Base-by-base conservation (phyloP, 1,140 invertebrate genomes). In the Stegodyphus dumicola region DNA sequence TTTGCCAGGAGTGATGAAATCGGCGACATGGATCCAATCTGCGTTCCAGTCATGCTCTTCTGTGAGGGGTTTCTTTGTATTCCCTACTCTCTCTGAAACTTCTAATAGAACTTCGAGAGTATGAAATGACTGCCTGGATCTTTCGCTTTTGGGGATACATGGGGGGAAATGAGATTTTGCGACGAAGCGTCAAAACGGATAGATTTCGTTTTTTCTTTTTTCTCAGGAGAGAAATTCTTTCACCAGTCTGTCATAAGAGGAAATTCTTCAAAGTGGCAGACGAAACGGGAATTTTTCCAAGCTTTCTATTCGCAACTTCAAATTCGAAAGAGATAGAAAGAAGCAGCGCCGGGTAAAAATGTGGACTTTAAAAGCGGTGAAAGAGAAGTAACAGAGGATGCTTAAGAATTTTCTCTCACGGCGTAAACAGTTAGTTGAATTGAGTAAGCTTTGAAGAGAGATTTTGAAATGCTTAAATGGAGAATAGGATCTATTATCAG, bases 181-280 rank as follows among this genome's bases (percentile, higher is more conserved):
- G 75, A 77, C 75, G 75, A 77, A 77, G 75, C 75, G 75, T 77
- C 56, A 77, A 77, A 77, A 66, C 75, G 54, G 60, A 60, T 77
- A 65, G 48, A 71, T 71, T 51, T 71, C 51, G 48, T 51, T 52
- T 13, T 6, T 71, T 49, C 70, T 13, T 71, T 52, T 71, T n/a
- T 69, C 17, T 67, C 33, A 9, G 9, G n/a, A 15, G n/a, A 18
- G 17, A 18, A 67, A 67, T 67, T 17, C 17, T 13, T 67, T 67
- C 66, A 18, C n/a, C 9, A 9, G n/a, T 67, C 33, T 18, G 17
- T 67, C 66, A 67, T 67, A 67, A 15, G n/a, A 60, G 17, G 66
- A 7, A 18, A 67, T 67, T 67, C 66, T 67, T 67, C 66, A 67
- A 67, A 67, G 66, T 67, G 66, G 66, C 17, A 18, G 66, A 7